Evolutionary conservation across 1,140 invertebrate species (phyloP).

Genomic region (Heliconius himera): DNA sequence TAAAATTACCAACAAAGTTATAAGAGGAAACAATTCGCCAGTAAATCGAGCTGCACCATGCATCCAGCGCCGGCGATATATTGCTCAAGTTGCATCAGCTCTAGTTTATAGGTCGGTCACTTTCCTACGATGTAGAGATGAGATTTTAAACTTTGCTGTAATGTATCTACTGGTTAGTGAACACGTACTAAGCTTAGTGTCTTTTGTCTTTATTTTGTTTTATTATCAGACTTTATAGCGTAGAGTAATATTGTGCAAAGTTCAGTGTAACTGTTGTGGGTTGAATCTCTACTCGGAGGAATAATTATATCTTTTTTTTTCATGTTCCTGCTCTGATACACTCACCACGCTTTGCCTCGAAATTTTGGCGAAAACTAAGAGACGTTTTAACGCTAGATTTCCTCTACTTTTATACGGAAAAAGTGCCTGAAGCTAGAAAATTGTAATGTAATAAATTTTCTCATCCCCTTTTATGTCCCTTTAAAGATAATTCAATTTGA

Average conservation of each 20-base stretch:
- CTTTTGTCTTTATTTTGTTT: neutral
- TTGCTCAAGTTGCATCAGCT: constrained; percentile 4
- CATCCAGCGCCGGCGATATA: neutral
- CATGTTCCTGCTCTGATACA: too few relatives aligned
- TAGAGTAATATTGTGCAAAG: too few relatives aligned
- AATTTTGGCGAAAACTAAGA: too few relatives aligned
- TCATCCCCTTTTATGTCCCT: neutral
- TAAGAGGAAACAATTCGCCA: constrained; percentile 15
- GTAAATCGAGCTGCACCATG: neutral
- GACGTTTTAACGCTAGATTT: too few relatives aligned
- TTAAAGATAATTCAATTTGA: neutral
- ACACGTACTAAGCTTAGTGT: neutral
- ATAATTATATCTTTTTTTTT: too few relatives aligned
- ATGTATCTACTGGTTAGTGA: neutral
- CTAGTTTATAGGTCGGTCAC: constrained; percentile 12
- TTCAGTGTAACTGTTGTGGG: too few relatives aligned
- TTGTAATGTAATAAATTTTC: neutral
- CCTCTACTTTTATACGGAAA: too few relatives aligned
- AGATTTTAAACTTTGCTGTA: constrained; percentile 13
- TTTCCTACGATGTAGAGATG: constrained; percentile 2
- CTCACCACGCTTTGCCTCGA: too few relatives aligned
- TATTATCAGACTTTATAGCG: too few relatives aligned
- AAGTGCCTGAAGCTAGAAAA: too few relatives aligned
- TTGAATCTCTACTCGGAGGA: too few relatives aligned
- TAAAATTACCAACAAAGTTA: constrained; percentile 9